phyloP scores from a whole-genome alignment of 2,113 vertebrate species.

The Zapornia atra region DNA sequence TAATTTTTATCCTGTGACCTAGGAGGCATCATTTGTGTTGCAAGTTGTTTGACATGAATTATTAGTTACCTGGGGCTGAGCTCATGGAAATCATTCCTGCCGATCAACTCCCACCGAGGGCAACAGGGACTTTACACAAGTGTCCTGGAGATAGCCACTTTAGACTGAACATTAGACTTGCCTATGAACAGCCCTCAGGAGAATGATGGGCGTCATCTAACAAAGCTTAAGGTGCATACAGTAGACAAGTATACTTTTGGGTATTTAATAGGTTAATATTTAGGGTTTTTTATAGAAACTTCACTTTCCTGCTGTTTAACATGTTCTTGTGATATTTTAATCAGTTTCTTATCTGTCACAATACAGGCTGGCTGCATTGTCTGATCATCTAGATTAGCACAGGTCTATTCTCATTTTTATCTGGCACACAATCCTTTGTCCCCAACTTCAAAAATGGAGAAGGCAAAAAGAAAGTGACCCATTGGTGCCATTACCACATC shows the following conservation, averaged over 20 bases:
- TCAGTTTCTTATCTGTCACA: background rate
- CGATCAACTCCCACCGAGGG: background rate
- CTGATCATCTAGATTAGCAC: background rate
- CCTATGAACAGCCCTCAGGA: background rate
- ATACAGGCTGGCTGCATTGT: background rate
- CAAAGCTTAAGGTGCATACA: background rate
- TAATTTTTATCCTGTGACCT: background rate
- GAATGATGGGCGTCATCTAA: background rate
- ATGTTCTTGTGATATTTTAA: background rate
- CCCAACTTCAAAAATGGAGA: background rate
- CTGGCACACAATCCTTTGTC: background rate
- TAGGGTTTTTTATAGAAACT: background rate
- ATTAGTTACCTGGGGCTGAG: background rate
- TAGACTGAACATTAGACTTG: too few species aligned
- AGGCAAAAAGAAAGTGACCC: background rate
- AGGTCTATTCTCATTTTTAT: background rate
- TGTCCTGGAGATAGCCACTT: accelerated
- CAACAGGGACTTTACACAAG: background rate
- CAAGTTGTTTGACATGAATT: background rate
- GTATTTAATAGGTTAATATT: background rate
- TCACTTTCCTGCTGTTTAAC: background rate
- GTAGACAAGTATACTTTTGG: background rate
- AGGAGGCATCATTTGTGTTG: background rate
- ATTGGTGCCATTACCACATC: background rate
- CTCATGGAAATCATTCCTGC: background rate